phyloP scores from a whole-genome alignment of 2,888 invertebrate genomes.

The Diadegma fenestrale region DNA sequence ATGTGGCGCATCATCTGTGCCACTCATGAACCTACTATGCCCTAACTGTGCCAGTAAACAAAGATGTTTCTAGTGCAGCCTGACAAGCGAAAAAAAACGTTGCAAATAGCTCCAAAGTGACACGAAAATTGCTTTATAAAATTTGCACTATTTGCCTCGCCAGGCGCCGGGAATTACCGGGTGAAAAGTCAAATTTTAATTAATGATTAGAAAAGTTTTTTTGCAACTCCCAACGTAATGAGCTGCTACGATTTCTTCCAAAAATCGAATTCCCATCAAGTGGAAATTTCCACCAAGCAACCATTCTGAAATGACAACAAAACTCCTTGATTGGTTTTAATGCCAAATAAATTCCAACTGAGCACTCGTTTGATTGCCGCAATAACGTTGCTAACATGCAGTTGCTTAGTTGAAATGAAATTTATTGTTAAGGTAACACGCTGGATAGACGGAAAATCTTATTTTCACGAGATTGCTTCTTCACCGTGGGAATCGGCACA shows the following conservation, averaged over 20 bases:
- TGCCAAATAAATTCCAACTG: not conserved
- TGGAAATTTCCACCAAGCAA: not conserved
- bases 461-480: not conserved
- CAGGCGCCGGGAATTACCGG: not conserved
- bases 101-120: not conserved
- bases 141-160: not conserved
- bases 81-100: not conserved
- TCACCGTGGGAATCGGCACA: conserved; percentile 1
- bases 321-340: not conserved
- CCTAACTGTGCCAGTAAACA: not conserved
- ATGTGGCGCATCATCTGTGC: conserved; percentile 20
- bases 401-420: not conserved
- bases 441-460: conserved; percentile 22
- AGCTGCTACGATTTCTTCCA: not conserved
- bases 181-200: not conserved
- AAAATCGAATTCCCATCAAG: not conserved
- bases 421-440: not conserved
- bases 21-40: conserved; percentile 2
- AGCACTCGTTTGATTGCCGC: not conserved
- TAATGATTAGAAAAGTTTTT: not conserved
- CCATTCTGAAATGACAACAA: not conserved
- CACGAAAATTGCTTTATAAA: not conserved
- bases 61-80: not conserved
- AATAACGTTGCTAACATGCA: not conserved
- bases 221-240: not conserved